These are phyloP conservation scores for Aradus depressus DNA, from an alignment of 2,888 invertebrate genomes.

Conservation along the genomic window DNA sequence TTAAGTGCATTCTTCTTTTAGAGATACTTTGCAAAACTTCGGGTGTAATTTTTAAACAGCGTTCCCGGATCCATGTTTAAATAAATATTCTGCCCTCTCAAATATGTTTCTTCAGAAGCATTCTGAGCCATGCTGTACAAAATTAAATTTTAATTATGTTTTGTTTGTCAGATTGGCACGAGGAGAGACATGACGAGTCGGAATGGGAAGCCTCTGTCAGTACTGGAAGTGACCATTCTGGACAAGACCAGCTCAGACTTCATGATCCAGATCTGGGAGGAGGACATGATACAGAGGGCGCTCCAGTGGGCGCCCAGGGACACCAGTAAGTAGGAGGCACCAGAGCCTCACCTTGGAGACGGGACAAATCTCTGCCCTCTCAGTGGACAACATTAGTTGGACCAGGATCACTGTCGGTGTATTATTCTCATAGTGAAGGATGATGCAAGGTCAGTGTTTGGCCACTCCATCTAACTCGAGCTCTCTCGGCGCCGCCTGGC, in stretches of 20 bases:
- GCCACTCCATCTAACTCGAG: too few species aligned
- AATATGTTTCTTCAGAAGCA: not conserved
- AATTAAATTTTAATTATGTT: not conserved
- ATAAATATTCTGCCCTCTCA: not conserved
- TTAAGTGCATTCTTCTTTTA: too few species aligned
- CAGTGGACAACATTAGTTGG: not conserved
- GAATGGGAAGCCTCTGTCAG: constrained; percentile 45
- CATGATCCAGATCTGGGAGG: constrained; percentile 54
- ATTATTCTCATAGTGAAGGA: too few species aligned
- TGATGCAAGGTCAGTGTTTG: too few species aligned
- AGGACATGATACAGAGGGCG: constrained; percentile 55
- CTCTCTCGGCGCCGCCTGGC: too few species aligned
- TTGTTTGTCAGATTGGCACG: constrained; percentile 41
- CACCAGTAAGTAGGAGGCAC: constrained; percentile 40
- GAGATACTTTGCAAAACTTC: too few species aligned
- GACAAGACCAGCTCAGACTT: constrained; percentile 52
- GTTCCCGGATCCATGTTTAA: too few species aligned
- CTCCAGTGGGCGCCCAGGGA: constrained; percentile 54
- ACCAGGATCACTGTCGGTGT: not conserved
- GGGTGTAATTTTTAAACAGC: too few species aligned
- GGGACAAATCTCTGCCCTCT: not conserved
- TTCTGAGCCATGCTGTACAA: not conserved
- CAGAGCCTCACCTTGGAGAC: too few species aligned
- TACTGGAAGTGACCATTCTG: constrained; percentile 55
- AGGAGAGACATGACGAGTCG: constrained; percentile 38